phyloP scores from a whole-genome alignment of 2,797 vertebrate genomes.

The Hemibagrus guttatus region DNA sequence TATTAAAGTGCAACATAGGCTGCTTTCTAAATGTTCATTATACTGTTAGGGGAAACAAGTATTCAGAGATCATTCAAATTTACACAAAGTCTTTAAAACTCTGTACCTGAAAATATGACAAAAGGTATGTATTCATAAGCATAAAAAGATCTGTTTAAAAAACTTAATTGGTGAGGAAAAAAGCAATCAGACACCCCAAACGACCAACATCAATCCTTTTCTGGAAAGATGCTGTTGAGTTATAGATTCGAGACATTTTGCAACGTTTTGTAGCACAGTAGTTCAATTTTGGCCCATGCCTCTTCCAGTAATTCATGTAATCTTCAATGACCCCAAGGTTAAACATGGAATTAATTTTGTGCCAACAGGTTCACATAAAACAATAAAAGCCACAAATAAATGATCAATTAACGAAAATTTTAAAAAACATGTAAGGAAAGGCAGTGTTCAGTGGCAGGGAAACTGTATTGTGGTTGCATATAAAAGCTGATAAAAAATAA shows the following conservation, averaged over 20 bases:
- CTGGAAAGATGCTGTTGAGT: not conserved
- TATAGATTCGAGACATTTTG: not conserved
- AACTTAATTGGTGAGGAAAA: not conserved
- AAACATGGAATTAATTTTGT: too few relatives aligned
- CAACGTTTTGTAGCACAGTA: not conserved
- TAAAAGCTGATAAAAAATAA: not conserved
- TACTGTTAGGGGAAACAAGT: not conserved
- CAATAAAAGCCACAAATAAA: not conserved
- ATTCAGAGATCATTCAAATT: not conserved
- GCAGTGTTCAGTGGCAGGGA: not conserved
- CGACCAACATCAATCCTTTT: not conserved
- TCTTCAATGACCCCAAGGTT: not conserved
- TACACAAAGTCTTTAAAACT: not conserved
- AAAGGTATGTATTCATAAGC: not conserved
- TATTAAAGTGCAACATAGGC: not conserved
- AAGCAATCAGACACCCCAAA: not conserved
- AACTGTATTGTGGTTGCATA: not conserved
- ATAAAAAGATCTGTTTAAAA: not conserved
- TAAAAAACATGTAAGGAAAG: not conserved
- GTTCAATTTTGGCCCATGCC: not conserved
- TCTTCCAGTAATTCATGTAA: not conserved
- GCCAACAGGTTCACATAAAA: not conserved
- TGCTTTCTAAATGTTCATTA: not conserved
- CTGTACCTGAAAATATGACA: not conserved
- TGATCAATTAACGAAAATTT: not conserved